These are phyloP conservation scores for Limnephilus auricula DNA, from an alignment of 2,888 invertebrate genomes.

Conservation along the genomic window DNA sequence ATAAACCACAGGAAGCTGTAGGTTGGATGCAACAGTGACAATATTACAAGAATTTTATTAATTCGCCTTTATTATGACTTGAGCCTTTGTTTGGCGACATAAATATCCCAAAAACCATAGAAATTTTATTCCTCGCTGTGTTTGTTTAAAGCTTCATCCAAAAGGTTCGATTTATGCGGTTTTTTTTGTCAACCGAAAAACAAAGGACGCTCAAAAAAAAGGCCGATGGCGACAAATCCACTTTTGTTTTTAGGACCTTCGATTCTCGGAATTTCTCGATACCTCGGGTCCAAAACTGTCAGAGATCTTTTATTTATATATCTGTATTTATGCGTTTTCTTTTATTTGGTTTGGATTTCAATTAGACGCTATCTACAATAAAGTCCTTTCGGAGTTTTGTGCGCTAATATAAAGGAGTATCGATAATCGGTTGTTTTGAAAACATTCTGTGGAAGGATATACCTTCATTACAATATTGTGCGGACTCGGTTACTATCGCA, in stretches of 20 bases:
- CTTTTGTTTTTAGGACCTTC: conserved; percentile 50
- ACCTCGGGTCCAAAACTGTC: conserved; percentile 43
- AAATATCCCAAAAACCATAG: not conserved
- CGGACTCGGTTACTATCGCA: not conserved
- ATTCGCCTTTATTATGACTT: not conserved
- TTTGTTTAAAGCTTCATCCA: conserved; percentile 32
- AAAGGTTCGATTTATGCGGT: conserved; percentile 45
- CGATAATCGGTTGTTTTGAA: not conserved
- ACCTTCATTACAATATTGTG: not conserved
- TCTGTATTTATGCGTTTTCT: conserved; percentile 11
- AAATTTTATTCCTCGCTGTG: conserved; percentile 24
- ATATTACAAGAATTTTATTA: not conserved
- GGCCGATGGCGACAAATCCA: conserved; percentile 51
- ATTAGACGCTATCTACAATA: conserved; percentile 21
- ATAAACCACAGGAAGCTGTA: not conserved
- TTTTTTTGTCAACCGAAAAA: conserved; percentile 49
- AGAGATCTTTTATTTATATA: conserved; percentile 35
- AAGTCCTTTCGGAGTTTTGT: conserved; percentile 12
- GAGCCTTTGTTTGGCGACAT: conserved; percentile 10
- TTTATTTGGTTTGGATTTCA: conserved; percentile 24
- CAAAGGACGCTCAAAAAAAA: conserved; percentile 52
- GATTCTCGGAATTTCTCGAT: conserved; percentile 47
- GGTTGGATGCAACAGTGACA: not conserved
- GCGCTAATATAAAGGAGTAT: not conserved
- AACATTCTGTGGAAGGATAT: not conserved